phyloP scores from a whole-genome alignment of 2,113 vertebrate genomes.

The Agelaius tricolor region DNA sequence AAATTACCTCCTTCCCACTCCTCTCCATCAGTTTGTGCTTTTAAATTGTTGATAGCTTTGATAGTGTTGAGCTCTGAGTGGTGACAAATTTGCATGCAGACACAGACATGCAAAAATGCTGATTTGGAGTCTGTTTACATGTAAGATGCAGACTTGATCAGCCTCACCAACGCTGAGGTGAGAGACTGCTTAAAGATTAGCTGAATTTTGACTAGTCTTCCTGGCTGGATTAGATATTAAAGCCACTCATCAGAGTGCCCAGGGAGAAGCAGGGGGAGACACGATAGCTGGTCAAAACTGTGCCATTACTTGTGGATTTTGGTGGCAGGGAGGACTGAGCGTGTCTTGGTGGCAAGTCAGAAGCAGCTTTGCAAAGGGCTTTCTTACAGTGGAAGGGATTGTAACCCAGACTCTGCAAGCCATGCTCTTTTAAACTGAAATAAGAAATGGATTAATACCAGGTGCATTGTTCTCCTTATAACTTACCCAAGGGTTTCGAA shows the following conservation, averaged over 20 bases:
- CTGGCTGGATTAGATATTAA: not conserved
- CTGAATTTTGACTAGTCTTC: not conserved
- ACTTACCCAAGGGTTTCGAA: slow-evolving; percentile 34
- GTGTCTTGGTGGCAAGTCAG: not conserved
- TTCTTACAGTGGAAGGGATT: not conserved
- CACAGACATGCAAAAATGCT: not conserved
- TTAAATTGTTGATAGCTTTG: not conserved
- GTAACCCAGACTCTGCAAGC: not conserved
- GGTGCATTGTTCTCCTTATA: not conserved
- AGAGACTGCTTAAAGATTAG: not conserved
- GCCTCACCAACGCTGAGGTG: not conserved
- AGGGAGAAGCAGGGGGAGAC: not conserved
- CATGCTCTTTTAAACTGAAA: not conserved
- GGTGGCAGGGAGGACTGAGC: not conserved
- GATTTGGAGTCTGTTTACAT: not conserved
- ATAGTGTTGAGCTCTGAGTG: not conserved
- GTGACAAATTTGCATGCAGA: not conserved
- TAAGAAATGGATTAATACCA: not conserved
- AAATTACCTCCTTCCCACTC: not conserved
- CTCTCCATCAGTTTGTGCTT: not conserved
- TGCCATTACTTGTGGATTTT: not conserved
- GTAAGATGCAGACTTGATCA: not conserved
- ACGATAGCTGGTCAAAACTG: not conserved
- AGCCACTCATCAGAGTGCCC: not conserved
- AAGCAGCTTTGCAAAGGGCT: not conserved